A percentile compares a stretch with the other conserved stretches of the same genome.
Evolutionary conservation across 2,888 invertebrate genomes (phyloP).

Genomic region (Caenorhabditis sp.): DNA sequence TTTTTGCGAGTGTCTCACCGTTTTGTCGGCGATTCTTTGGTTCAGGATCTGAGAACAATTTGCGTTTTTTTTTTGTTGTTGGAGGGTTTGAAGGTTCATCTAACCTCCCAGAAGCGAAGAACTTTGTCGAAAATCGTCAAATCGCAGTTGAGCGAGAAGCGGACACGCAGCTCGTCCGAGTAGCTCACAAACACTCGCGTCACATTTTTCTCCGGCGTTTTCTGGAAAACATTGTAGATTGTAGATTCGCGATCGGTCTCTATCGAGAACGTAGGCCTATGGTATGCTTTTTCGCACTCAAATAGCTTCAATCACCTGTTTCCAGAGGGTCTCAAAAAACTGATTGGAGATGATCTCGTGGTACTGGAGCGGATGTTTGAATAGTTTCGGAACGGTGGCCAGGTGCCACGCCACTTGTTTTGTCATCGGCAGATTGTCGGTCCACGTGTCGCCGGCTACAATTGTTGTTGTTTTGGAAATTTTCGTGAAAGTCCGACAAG

Average conservation of each 20-base stretch:
- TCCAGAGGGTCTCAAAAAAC: slow-evolving; percentile 29
- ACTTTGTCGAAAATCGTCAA: slow-evolving; percentile 43
- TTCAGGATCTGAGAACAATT: slow-evolving; percentile 7
- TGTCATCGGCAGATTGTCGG: slow-evolving; percentile 46
- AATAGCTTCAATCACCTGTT: slow-evolving; percentile 6
- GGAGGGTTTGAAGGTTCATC: not conserved
- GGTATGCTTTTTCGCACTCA: too few relatives aligned
- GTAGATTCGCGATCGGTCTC: too few relatives aligned
- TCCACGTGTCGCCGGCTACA: slow-evolving; percentile 53
- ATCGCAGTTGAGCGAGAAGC: slow-evolving; percentile 31
- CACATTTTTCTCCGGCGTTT: slow-evolving; percentile 9
- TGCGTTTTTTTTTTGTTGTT: not conserved
- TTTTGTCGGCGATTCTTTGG: slow-evolving; percentile 13
- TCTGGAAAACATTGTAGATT: not conserved
- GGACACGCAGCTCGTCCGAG: slow-evolving; percentile 21
- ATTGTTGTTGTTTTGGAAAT: not conserved
- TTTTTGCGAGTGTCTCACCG: not conserved
- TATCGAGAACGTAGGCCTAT: too few relatives aligned
- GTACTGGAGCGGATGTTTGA: slow-evolving; percentile 26
- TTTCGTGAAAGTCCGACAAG: too few relatives aligned
- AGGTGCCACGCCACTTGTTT: slow-evolving; percentile 37
- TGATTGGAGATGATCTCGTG: slow-evolving; percentile 42
- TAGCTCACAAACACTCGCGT: slow-evolving; percentile 24
- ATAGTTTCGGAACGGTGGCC: slow-evolving; percentile 43
- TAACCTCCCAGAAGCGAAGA: slow-evolving; percentile 39